Conservation (phyloP, 2,888 invertebrate genomes). For the Chironomus tentans region DNA sequence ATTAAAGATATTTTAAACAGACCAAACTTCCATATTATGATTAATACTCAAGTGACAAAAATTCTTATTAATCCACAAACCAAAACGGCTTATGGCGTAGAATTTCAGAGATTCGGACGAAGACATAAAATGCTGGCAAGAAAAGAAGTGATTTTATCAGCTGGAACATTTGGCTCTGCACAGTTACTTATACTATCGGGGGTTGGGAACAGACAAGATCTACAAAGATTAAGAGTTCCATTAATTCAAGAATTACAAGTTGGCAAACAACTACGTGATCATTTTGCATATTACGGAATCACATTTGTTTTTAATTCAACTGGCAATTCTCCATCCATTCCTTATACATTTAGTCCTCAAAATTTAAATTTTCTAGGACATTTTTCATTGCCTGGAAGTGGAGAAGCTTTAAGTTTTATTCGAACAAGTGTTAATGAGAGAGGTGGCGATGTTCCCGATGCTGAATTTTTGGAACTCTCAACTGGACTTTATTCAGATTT, state of each 20-base stretch:
- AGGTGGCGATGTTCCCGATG: constrained; percentile 36
- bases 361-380: constrained; percentile 34
- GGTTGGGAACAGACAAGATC: background rate
- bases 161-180: background rate
- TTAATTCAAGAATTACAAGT: constrained; percentile 44
- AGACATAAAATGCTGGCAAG: background rate
- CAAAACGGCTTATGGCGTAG: background rate
- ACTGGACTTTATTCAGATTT: constrained; percentile 49
- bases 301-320: constrained; percentile 41
- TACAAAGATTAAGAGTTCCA: constrained; percentile 43
- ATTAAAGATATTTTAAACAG: constrained; percentile 42
- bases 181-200: background rate
- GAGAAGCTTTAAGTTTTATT: constrained; percentile 48
- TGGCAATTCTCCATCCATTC: background rate
- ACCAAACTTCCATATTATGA: constrained; percentile 46
- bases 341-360: background rate
- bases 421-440: constrained; percentile 38
- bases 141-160: background rate
- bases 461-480: constrained; percentile 49
- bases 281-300: constrained; percentile 46
- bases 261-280: constrained; percentile 47
- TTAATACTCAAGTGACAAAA: constrained; percentile 31
- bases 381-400: constrained; percentile 43
- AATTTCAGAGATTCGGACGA: background rate
- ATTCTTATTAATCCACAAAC: background rate